Percentiles rank a stretch among this genome's conserved stretches.
phyloP scores from a whole-genome alignment of 2,888 invertebrate genomes.

The Pachycephus smyrnensis region DNA sequence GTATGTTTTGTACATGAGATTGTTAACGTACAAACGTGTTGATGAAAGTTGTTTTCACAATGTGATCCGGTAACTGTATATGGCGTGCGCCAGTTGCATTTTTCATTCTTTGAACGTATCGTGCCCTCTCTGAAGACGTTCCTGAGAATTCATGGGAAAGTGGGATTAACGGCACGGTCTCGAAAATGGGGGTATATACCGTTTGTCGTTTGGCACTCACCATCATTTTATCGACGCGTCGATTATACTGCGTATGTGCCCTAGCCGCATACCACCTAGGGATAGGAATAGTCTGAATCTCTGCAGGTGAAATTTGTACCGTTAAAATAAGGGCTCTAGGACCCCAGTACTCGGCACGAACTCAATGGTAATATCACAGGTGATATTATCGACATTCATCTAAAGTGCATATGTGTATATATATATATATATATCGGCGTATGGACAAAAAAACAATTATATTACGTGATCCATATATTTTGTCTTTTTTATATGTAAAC shows the following conservation, averaged over 20 bases:
- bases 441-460: neutral
- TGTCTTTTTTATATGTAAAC: neutral
- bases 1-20: neutral
- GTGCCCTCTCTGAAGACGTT: slow-evolving; percentile 26
- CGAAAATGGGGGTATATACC: slow-evolving; percentile 43
- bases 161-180: slow-evolving; percentile 38
- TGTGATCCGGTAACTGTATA: neutral
- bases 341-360: neutral
- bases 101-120: neutral
- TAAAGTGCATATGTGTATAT: too few species aligned
- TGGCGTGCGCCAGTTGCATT: neutral
- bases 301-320: neutral
- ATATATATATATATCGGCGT: neutral
- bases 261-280: neutral
- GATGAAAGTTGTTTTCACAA: neutral
- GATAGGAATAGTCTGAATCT: neutral
- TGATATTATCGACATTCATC: neutral
- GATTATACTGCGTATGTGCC: neutral
- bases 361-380: neutral
- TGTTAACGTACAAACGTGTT: neutral
- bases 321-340: neutral
- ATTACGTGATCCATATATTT: neutral
- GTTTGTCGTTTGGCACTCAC: slow-evolving; percentile 39
- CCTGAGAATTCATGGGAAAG: slow-evolving; percentile 36
- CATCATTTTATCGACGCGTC: slow-evolving; percentile 33